Conservation (phyloP, 2,797 vertebrate genomes). For the Darevskia mixta region DNA sequence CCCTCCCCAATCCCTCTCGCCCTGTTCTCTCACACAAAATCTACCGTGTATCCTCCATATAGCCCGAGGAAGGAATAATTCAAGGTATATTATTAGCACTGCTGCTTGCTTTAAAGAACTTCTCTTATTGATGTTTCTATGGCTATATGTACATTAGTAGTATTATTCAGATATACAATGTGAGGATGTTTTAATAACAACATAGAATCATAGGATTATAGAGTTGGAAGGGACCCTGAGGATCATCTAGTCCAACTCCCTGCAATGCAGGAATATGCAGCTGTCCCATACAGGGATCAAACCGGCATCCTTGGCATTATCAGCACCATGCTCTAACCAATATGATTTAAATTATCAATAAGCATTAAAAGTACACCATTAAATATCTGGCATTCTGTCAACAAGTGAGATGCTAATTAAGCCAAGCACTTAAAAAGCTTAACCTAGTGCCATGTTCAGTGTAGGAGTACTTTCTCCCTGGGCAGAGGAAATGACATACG, state of each 20-base stretch:
- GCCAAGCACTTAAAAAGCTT: background rate
- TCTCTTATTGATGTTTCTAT: background rate
- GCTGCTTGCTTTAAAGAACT: background rate
- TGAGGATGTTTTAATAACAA: background rate
- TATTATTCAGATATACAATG: background rate
- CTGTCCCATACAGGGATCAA: too few species aligned
- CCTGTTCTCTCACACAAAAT: background rate
- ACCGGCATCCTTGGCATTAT: too few species aligned
- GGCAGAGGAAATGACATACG: background rate
- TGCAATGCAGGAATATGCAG: too few species aligned
- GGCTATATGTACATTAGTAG: background rate
- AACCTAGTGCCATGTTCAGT: conserved; percentile 3
- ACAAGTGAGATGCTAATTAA: background rate
- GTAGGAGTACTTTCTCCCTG: background rate
- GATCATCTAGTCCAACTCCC: too few species aligned
- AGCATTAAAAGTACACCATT: background rate
- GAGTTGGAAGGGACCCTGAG: too few species aligned
- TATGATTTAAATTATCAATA: background rate
- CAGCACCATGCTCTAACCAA: background rate
- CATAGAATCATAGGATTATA: background rate
- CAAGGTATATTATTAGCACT: background rate
- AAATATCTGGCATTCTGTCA: background rate
- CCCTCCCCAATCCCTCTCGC: background rate
- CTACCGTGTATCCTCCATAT: background rate
- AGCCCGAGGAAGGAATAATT: background rate